Conservation (phyloP, 2,888 invertebrate species). For the Gortyna flavago region DNA sequence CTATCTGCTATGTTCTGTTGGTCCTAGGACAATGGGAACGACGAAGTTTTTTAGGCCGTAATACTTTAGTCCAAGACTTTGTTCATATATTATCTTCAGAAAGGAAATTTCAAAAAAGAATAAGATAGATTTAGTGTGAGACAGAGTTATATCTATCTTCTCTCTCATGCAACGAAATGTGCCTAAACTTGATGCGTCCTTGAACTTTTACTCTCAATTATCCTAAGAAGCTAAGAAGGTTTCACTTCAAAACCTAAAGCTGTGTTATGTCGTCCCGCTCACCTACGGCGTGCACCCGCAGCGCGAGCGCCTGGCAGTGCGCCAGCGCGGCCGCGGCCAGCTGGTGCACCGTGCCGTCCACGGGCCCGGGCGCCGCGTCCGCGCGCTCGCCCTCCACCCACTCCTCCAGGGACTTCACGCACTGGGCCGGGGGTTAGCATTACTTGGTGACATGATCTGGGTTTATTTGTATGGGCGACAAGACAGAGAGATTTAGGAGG, state of each 20-base stretch:
- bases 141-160: too few relatives aligned
- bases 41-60: background rate
- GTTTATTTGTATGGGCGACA: background rate
- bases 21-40: background rate
- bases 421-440: slow-evolving; percentile 88
- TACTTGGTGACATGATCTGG: background rate
- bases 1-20: background rate
- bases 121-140: too few relatives aligned
- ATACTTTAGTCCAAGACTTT: background rate
- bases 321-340: slow-evolving; percentile 94
- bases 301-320: slow-evolving; percentile 96
- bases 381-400: slow-evolving; percentile 96
- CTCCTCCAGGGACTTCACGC: slow-evolving; percentile 96
- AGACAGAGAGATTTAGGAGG: background rate
- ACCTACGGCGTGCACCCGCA: slow-evolving; percentile 94
- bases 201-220: too few relatives aligned
- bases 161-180: too few relatives aligned
- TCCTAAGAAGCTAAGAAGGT: too few relatives aligned
- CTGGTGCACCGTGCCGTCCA: slow-evolving; percentile 99
- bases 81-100: background rate
- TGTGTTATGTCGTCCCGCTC: background rate
- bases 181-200: too few relatives aligned
- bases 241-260: too few relatives aligned
- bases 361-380: slow-evolving; percentile 95
- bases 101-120: background rate